phyloP scores from a whole-genome alignment of 2,797 vertebrate genomes.

The Sitta carolinensis region DNA sequence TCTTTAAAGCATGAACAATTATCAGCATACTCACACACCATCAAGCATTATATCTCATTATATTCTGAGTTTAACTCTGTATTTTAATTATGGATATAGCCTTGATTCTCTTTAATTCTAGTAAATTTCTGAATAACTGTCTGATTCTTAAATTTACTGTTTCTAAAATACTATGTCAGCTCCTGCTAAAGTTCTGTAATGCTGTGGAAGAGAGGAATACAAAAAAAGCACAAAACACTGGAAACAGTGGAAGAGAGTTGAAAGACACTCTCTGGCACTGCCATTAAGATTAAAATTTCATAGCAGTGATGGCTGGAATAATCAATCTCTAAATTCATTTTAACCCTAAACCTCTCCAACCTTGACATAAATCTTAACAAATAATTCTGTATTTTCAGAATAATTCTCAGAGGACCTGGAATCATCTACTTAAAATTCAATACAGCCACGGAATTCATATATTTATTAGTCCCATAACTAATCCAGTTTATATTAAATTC shows the following conservation, averaged over 20 bases:
- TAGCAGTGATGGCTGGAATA: background rate
- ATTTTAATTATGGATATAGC: background rate
- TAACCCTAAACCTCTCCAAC: background rate
- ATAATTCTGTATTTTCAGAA: slow-evolving; percentile 11
- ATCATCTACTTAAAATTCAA: slow-evolving; percentile 48
- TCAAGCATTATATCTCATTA: background rate
- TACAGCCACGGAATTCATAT: background rate
- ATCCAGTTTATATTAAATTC: slow-evolving; percentile 62
- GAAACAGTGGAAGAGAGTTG: background rate
- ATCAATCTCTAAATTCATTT: slow-evolving; percentile 3
- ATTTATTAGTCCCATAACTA: slow-evolving; percentile 48
- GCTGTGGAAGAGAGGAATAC: background rate
- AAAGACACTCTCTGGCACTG: background rate
- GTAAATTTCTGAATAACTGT: background rate
- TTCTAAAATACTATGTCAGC: background rate
- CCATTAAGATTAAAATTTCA: background rate
- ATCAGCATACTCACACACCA: background rate
- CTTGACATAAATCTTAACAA: background rate
- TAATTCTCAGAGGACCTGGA: slow-evolving; percentile 6
- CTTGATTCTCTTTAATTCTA: background rate
- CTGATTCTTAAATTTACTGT: background rate
- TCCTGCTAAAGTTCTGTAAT: background rate
- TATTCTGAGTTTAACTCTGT: background rate
- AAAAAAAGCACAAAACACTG: background rate
- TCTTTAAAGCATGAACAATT: background rate